These are phyloP conservation scores for Melanogrammus aeglefinus DNA, from an alignment of 2,797 vertebrate species.

Conservation along the genomic window DNA sequence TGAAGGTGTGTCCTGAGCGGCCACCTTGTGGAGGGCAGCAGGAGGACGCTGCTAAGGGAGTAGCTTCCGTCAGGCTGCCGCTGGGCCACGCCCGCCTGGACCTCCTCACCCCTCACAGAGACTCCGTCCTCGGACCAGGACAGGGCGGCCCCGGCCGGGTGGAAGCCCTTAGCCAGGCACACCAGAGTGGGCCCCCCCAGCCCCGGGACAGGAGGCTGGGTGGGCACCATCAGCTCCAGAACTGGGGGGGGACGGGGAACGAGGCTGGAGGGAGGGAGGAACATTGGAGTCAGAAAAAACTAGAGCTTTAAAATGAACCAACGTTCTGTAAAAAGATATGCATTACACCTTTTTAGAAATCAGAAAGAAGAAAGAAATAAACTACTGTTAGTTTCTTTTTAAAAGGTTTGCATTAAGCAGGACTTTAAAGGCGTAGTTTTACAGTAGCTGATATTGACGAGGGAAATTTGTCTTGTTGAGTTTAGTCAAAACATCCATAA, in stretches of 20 bases:
- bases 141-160: slow-evolving; percentile 36
- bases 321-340: background rate
- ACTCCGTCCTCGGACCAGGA: slow-evolving; percentile 42
- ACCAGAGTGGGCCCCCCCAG: slow-evolving; percentile 46
- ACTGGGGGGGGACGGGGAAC: slow-evolving; percentile 31
- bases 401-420: background rate
- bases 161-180: slow-evolving; percentile 57
- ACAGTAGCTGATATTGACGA: background rate
- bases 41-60: slow-evolving; percentile 54
- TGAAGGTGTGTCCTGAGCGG: slow-evolving; percentile 1
- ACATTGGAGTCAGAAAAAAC: background rate
- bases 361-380: background rate
- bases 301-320: background rate
- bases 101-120: background rate
- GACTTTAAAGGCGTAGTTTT: background rate
- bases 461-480: background rate
- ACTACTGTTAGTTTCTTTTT: background rate
- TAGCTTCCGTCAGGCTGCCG: slow-evolving; percentile 54
- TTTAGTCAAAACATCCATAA: background rate
- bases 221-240: slow-evolving; percentile 52
- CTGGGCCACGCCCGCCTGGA: slow-evolving; percentile 40
- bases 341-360: background rate
- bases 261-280: slow-evolving; percentile 8
- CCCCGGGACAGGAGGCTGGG: slow-evolving; percentile 34
- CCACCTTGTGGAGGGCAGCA: slow-evolving; percentile 40